Evolutionary conservation across 2,888 invertebrate species (phyloP), one percentile per base, ranked within the genome.

Genomic region (Trachelus iudaicus): DNA sequence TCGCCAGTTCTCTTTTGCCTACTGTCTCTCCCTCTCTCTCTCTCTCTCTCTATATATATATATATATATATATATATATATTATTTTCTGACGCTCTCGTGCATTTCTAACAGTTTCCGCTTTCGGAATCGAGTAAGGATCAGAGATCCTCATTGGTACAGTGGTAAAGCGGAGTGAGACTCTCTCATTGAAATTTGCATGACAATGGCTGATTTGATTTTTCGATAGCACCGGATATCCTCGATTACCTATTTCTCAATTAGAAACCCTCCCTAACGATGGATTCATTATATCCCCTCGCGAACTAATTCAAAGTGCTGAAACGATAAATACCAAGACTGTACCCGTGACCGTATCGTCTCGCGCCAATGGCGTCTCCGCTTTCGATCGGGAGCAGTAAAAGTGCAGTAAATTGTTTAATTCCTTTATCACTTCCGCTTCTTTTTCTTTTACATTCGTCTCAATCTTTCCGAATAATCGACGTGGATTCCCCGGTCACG

Each of bases 171-270:
- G 31, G 3, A 31, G 71, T 34, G 9, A 56, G 71, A 71, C 71
- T 71, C 71, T 34, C 15, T 12, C 71, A 30, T 15, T 34, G 80
- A 78, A 79, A 89, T 89, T 89, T 88, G 87, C 89, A 89, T 89
- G 85, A 89, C 88, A 89, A 89, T 89, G 78, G 83, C 77, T 75
- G 40, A 56, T 56, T 56, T 56, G 23, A 56, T 23, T 56, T 56
- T 56, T 56, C 40, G 40, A 56, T 56, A 56, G 40, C 40, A 56
- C 40, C 40, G 40, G 23, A 56, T 6, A 56, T 56, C 40, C 40
- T 56, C 23, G 40, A 23, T 56, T 56, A 56, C 23, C 23, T 56
- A 56, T 56, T 56, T 56, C 40, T 23, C 40, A 56, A 56, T 56
- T 56, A 56, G 40, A 56, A 56, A 56, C 23, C 40, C 40, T 23